These are phyloP conservation scores for Crotophaga sulcirostris DNA, from an alignment of 2,113 vertebrate species.

Conservation along the genomic window DNA sequence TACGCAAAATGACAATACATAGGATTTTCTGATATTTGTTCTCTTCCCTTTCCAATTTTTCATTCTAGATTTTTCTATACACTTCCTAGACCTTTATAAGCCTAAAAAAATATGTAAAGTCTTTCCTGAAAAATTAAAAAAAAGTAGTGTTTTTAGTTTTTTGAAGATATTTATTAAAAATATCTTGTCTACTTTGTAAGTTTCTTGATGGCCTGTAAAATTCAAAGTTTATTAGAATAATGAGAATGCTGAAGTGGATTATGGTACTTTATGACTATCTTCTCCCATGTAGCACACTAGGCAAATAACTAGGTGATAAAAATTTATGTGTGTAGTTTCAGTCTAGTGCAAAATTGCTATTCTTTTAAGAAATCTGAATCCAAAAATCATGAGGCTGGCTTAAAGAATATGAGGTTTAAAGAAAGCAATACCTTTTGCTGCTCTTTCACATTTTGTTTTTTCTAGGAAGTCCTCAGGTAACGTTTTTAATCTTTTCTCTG, in stretches of 20 bases:
- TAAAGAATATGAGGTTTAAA: not conserved
- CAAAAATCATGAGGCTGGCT: not conserved
- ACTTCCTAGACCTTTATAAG: not conserved
- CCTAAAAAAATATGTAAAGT: not conserved
- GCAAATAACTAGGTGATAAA: not conserved
- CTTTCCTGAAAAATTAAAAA: not conserved
- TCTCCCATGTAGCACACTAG: not conserved
- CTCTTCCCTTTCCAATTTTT: not conserved
- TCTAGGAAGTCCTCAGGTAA: not conserved
- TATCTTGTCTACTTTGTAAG: not conserved
- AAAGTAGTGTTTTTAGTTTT: not conserved
- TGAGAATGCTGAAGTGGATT: not conserved
- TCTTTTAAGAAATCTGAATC: not conserved
- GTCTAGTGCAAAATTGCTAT: not conserved
- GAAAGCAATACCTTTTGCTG: not conserved
- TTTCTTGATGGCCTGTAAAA: not conserved
- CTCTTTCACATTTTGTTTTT: not conserved
- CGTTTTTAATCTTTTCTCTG: slow-evolving; percentile 16
- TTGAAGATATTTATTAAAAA: not conserved
- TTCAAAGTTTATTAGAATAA: not conserved
- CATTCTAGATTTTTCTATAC: not conserved
- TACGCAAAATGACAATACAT: not conserved
- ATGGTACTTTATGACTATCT: not conserved
- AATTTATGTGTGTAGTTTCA: not conserved
- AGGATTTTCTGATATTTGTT: not conserved